These are phyloP conservation scores for Lasioglossum baleicum DNA, from an alignment of 1,140 invertebrate genomes.

Conservation along the genomic window DNA sequence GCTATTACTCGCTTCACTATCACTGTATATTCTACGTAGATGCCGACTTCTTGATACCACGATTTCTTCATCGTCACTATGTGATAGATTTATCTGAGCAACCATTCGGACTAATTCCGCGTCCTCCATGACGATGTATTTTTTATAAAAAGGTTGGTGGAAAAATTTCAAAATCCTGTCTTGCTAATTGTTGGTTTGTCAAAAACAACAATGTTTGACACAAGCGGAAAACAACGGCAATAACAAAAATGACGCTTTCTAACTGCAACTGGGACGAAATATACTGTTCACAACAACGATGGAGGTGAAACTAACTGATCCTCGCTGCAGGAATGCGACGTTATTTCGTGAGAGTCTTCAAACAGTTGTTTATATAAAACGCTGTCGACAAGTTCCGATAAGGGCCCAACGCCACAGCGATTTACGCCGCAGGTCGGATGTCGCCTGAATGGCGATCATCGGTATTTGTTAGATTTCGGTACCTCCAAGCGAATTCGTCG, in stretches of 20 bases:
- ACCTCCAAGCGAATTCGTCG: neutral
- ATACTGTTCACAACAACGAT: neutral
- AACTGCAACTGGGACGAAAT: neutral
- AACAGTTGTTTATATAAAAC: neutral
- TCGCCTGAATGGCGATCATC: neutral
- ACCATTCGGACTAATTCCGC: constrained; percentile 25
- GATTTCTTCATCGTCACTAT: constrained; percentile 19
- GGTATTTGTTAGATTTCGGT: neutral
- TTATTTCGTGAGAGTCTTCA: constrained; percentile 15
- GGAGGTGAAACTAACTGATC: neutral
- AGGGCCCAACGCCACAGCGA: neutral
- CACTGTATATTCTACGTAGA: constrained; percentile 3
- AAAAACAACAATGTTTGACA: constrained; percentile 10
- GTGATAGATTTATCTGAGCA: neutral
- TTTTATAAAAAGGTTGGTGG: constrained; percentile 10
- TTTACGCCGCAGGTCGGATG: neutral
- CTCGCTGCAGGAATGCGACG: neutral
- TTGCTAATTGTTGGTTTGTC: too few species aligned
- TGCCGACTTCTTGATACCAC: constrained; percentile 1
- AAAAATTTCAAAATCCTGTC: too few species aligned
- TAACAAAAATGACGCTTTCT: neutral
- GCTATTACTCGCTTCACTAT: neutral
- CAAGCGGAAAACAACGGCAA: neutral
- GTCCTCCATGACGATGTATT: constrained; percentile 21
- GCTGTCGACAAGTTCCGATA: neutral